Evolutionary conservation across 1,140 invertebrate species (phyloP).

Genomic region (Yoshiicerus persimilis): DNA sequence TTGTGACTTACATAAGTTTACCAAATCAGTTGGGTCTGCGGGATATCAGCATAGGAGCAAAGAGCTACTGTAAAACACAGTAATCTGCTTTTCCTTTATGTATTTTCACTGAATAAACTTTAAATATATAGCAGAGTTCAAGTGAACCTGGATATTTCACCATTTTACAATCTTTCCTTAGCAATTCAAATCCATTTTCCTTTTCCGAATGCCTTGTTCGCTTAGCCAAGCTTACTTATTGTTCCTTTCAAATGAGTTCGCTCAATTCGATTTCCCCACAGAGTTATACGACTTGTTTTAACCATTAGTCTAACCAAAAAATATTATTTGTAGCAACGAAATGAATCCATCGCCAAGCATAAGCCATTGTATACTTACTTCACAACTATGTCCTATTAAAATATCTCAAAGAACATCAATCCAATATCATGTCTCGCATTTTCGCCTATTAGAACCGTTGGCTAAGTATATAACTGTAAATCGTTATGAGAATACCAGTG

Average conservation of each 20-base stretch:
- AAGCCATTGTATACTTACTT: background rate
- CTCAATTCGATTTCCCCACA: background rate
- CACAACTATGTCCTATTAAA: background rate
- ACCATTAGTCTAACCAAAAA: background rate
- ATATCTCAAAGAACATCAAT: background rate
- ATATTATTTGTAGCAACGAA: background rate
- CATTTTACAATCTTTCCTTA: slow-evolving; percentile 7
- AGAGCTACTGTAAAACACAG: background rate
- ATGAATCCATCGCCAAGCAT: background rate
- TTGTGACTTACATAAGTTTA: background rate
- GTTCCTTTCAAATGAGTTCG: background rate
- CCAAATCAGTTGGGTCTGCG: background rate
- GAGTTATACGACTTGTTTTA: background rate
- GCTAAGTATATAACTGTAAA: too few species aligned
- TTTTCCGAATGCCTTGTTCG: background rate
- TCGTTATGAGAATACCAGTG: background rate
- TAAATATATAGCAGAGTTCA: background rate
- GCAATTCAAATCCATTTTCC: background rate
- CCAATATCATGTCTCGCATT: background rate
- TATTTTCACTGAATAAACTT: background rate
- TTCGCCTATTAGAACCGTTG: too few species aligned
- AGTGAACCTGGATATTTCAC: background rate
- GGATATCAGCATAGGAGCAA: background rate
- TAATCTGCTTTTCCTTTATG: background rate
- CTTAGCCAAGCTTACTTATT: background rate